These are phyloP conservation scores for Scophthalmus maximus DNA, from an alignment of 2,113 vertebrate genomes.

Conservation along the genomic window DNA sequence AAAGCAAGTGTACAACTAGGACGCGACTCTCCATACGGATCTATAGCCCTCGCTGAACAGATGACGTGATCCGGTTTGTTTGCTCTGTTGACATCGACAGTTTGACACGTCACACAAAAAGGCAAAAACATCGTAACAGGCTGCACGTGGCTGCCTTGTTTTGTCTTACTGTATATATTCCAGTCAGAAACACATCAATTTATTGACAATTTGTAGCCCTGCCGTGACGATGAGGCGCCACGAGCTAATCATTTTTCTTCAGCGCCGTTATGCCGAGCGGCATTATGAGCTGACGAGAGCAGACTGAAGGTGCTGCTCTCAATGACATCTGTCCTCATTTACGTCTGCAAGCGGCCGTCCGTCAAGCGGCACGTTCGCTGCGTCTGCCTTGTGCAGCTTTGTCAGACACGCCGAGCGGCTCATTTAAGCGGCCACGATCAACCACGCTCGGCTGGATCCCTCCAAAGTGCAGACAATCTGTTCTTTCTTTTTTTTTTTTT, in stretches of 20 bases:
- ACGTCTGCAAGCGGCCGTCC: conserved; percentile 23
- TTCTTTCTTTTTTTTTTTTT: conserved; percentile 33
- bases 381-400: conserved; percentile 19
- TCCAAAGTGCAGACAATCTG: conserved; percentile 46
- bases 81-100: not conserved
- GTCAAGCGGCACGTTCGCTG: not conserved
- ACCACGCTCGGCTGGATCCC: conserved; percentile 43
- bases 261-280: not conserved
- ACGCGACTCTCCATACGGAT: not conserved
- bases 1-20: conserved; percentile 5
- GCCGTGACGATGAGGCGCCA: conserved; percentile 30
- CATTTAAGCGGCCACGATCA: conserved; percentile 39
- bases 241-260: conserved; percentile 23
- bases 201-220: not conserved
- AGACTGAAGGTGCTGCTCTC: conserved; percentile 23
- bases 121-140: not conserved
- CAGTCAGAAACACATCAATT: not conserved
- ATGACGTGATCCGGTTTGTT: not conserved
- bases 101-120: not conserved
- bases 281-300: not conserved
- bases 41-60: not conserved
- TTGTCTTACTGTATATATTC: not conserved
- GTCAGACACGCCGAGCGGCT: conserved; percentile 23
- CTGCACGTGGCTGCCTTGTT: not conserved
- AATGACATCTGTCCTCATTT: conserved; percentile 34